Base-by-base conservation (phyloP, 1,140 invertebrate species). In the Euura lappo region DNA sequence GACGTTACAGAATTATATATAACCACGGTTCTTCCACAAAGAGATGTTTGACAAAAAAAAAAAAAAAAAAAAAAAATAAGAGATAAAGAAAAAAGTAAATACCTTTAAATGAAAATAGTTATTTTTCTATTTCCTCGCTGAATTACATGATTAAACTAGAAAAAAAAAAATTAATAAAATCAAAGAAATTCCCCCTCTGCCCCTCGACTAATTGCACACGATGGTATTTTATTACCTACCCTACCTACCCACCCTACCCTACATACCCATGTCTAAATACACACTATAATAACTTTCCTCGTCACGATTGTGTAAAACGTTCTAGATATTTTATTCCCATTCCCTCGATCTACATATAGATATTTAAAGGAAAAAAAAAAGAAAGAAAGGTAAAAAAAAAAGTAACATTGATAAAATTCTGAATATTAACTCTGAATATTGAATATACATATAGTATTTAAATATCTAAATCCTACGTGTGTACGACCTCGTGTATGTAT, bases 11-110 rank as follows among this genome's bases (percentile, higher is more conserved):
- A 13, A 28, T 28, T 70, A 42, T 13, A n/a, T 45, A 70, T 51
- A 51, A 51, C 43, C 6, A 46, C 44, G 47, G 65, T 45, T 10
- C 8, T 10, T 13, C 8, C 60, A 10, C 46, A 42, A 7, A 10
- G 28, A 6, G 46, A 69, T 84, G 72, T 77, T 28, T 28, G 66
- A 8, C 8, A 28, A 8, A 6, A 28, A 6, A 68, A 13, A 68
- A 68, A 68, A 68, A 8, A 68, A 28, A 67, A 67, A 28, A 67
- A n/a, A 70, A 44, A 45, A 7, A 70, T 2, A 47, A 70, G 43
- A 45, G 43, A 7, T 28, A 70, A 13, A 70, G 64, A 70, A 47
- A 47, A 70, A 70, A 45, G 45, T 51, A 45, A 8, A 44, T n/a
- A 47, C 13, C 71, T 66, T 64, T 64, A 43, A 67, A 66, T 47